These are phyloP conservation scores for Camponotus floridanus DNA, from an alignment of 1,140 invertebrate genomes.

Conservation along the genomic window DNA sequence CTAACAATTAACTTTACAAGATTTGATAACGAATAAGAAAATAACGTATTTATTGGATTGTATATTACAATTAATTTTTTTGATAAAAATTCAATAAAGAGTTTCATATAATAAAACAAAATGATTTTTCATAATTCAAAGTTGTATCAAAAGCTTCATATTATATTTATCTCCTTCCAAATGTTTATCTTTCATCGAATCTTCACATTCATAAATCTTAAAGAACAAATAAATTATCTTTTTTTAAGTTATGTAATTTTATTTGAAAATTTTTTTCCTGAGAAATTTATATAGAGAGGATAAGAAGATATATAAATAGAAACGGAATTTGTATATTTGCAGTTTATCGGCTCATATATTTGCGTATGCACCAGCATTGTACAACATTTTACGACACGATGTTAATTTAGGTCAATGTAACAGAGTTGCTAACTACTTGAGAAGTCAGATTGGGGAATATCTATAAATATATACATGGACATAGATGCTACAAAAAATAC, in stretches of 20 bases:
- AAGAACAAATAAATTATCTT: not conserved
- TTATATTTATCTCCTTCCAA: not conserved
- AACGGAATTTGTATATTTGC: conserved; percentile 13
- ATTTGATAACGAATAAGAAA: no score
- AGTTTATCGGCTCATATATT: not conserved
- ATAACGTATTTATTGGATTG: no score
- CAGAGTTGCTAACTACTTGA: conserved; percentile 29
- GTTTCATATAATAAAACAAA: not conserved
- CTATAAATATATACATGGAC: not conserved
- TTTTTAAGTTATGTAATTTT: not conserved
- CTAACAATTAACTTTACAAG: no score
- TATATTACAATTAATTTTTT: not conserved
- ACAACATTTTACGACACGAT: conserved; percentile 33
- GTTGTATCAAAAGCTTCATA: not conserved
- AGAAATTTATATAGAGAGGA: not conserved
- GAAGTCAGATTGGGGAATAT: not conserved
- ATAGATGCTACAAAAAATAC: not conserved
- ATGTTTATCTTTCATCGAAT: not conserved
- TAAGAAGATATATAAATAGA: not conserved
- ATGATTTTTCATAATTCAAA: not conserved
- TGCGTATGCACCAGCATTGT: conserved; percentile 5
- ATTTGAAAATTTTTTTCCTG: not conserved
- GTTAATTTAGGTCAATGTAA: conserved; percentile 57
- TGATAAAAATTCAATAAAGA: not conserved
- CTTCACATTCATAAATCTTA: not conserved